A percentile compares a stretch with the other conserved stretches of the same genome.
Evolutionary conservation across 1,140 invertebrate genomes (phyloP).

Genomic region (Rhyacophila brunnea): DNA sequence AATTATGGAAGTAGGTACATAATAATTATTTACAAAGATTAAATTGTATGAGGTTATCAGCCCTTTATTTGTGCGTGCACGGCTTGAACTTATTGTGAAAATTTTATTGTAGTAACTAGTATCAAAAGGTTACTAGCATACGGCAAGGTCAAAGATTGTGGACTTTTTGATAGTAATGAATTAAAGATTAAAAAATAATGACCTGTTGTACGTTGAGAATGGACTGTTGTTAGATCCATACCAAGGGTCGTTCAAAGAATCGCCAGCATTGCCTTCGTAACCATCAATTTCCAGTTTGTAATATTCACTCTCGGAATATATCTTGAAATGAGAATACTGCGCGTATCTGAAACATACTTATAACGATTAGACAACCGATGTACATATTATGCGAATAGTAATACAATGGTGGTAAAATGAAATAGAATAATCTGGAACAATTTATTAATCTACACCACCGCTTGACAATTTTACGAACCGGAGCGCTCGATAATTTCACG

Average conservation of each 20-base stretch:
- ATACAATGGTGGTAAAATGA: no score
- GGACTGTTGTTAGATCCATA: constrained; percentile 90
- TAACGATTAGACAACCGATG: no score
- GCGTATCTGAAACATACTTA: constrained; percentile 79
- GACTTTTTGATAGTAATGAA: background rate
- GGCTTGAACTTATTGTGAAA: no score
- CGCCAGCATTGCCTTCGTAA: constrained; percentile 87
- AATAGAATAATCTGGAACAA: no score
- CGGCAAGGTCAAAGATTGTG: background rate
- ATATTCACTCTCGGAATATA: constrained; percentile 86
- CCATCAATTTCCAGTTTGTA: constrained; percentile 91
- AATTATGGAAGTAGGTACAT: no score
- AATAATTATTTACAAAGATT: no score
- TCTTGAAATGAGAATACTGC: constrained; percentile 89
- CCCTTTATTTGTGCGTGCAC: no score
- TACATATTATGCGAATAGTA: no score
- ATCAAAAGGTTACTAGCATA: background rate
- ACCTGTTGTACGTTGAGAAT: constrained; percentile 86
- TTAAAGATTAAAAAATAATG: constrained; percentile 41
- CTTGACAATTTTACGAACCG: no score
- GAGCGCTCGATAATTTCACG: no score
- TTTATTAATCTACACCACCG: no score
- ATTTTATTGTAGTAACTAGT: background rate
- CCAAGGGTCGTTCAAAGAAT: constrained; percentile 89
- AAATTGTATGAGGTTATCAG: no score